Evolutionary conservation across 1,140 invertebrate species (phyloP), one percentile per base, ranked within the genome.

Genomic region (Chelonus insularis): DNA sequence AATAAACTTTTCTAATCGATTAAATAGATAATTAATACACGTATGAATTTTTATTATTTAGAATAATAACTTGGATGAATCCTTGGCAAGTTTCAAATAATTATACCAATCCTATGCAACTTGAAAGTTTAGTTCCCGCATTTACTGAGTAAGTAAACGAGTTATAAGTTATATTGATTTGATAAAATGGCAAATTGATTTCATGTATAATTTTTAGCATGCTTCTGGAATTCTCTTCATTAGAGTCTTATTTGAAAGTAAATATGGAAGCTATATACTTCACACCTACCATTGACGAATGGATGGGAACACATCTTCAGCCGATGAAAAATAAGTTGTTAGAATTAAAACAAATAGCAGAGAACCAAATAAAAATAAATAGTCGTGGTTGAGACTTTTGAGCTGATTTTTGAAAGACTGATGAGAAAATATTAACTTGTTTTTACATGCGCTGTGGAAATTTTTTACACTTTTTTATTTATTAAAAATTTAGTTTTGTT

Each of bases 61-160:
- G 88, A 69, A 83, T 89, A 51, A 74, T 82, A 64, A 87, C 87
- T 0, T 90, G 88, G 88, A 76, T 90, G 73, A 89, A 89, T 75
- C 80, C 83, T 4, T 89, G 87, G 87, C 88, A 90, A 75, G 72
- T 89, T 14, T 74, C 82, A 23, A 86, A 86, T 62, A 84, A 83
- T 63, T 88, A 86, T 61, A 87, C 85, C 2, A 87, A 87, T 73
- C 86, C 87, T 0, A 85, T 87, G 78, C 87, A 90, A 68, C 77
- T 89, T 11, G 84, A 87, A 61, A 84, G 82, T 63, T 72, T 87
- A 11, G 60, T 86, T 39, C 81, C 82, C 41, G 75, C 78, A 50
- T 81, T 86, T 61, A 83, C 77, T 48, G 81, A 85, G 86, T 87
- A 74, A 82, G 78, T 76, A 25, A 5, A n/a, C n/a, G n/a, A n/a